Evolutionary conservation across 2,113 vertebrate genomes (phyloP).

Genomic region (Apeltes quadracus): DNA sequence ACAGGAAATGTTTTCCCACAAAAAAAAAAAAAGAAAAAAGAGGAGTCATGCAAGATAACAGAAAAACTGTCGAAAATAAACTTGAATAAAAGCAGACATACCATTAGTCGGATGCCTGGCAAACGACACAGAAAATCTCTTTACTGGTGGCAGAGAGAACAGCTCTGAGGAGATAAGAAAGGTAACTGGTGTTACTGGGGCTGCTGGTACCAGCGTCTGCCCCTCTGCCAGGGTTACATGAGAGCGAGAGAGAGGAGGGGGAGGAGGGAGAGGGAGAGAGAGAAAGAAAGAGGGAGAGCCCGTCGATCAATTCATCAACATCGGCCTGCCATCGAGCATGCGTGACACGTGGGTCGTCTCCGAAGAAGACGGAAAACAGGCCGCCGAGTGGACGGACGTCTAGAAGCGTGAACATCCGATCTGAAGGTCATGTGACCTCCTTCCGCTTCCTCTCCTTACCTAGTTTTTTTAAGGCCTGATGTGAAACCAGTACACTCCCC

Average conservation of each 20-base stretch:
- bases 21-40: constrained; percentile 53
- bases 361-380: constrained; percentile 12
- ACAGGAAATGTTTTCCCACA: constrained; percentile 59
- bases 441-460: neutral
- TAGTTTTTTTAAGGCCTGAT: constrained; percentile 10
- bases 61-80: constrained; percentile 60
- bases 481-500: neutral
- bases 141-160: constrained; percentile 99
- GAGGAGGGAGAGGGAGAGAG: constrained; percentile 16
- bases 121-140: constrained; percentile 99
- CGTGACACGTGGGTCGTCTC: constrained; percentile 15
- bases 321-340: constrained; percentile 24
- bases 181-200: constrained; percentile 84
- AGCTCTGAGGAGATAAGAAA: constrained; percentile 99
- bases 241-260: neutral
- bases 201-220: constrained; percentile 43
- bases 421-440: neutral
- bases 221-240: constrained; percentile 23
- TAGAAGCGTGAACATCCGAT: constrained; percentile 9
- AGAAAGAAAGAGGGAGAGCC: neutral
- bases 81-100: constrained; percentile 90
- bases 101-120: constrained; percentile 99
- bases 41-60: constrained; percentile 80
- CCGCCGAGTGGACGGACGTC: constrained; percentile 2
- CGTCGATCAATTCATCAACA: constrained; percentile 24